Percentiles rank a stretch among this genome's conserved stretches.
Conservation (phyloP, 1,140 invertebrate species). For the Danaus melanippus region DNA sequence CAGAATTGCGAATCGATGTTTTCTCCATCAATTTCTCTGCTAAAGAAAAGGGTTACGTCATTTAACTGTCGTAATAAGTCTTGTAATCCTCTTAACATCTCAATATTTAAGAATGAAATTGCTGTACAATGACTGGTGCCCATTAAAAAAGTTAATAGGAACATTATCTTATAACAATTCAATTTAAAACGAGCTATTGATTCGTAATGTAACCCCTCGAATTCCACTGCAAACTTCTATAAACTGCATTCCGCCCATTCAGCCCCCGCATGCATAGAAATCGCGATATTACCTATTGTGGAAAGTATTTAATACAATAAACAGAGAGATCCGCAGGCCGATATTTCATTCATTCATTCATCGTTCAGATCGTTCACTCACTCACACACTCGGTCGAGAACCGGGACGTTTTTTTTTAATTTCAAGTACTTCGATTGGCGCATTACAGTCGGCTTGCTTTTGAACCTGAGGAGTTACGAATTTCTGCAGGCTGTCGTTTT, state of each 20-base stretch:
- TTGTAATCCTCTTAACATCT: no score
- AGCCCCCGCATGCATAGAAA: slow-evolving; percentile 50
- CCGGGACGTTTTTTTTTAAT: slow-evolving; percentile 41
- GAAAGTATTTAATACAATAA: slow-evolving; percentile 58
- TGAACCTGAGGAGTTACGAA: slow-evolving; percentile 47
- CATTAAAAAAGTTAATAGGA: slow-evolving; percentile 21
- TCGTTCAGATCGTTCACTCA: slow-evolving; percentile 32
- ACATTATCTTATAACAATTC: slow-evolving; percentile 37
- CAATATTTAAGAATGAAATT: no score
- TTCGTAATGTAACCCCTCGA: slow-evolving; percentile 31
- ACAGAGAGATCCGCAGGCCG: slow-evolving; percentile 56
- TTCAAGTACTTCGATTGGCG: slow-evolving; percentile 59
- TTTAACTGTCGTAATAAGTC: no score
- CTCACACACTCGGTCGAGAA: slow-evolving; percentile 40
- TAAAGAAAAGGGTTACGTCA: no score
- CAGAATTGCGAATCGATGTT: no score
- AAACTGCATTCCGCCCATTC: slow-evolving; percentile 39
- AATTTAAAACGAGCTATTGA: slow-evolving; percentile 23
- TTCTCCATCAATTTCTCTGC: no score
- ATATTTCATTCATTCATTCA: slow-evolving; percentile 53
- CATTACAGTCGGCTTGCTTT: slow-evolving; percentile 55
- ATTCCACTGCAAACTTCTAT: slow-evolving; percentile 40
- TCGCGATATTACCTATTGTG: slow-evolving; percentile 41
- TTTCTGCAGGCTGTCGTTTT: slow-evolving; percentile 38
- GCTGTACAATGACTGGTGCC: neutral